Base-by-base conservation (phyloP, 2,797 vertebrate genomes). In the Triplophysa yarkandensis region DNA sequence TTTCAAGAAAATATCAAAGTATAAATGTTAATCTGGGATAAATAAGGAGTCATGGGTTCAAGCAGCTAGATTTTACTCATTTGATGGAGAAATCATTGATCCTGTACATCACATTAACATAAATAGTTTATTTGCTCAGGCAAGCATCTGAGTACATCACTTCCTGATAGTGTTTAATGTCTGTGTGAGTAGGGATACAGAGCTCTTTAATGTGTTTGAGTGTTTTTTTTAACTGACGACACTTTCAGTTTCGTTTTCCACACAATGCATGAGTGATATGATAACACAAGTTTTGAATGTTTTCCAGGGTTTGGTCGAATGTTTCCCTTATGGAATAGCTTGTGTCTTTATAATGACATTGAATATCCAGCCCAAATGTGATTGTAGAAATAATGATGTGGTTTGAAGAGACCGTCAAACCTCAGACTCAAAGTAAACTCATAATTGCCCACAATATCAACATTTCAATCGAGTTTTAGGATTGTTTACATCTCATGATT, bases 371-470 rank as follows among this genome's bases (percentile, higher is more conserved):
- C 23, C 27, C 23, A 25, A 28, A 6, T 10, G 4, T 19, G 77
- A 68, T 80, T 19, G 55, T 39, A 77, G 82, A 68, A 63, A 25
- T 14, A 0, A 80, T 61, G 23, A 32, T n/a, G 66, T 4, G 34
- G 66, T 55, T 8, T 55, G 23, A 23, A 55, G 14, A 6, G 2
- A 9, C 6, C 4, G 25, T 27, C 52, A 16, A 55, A 55, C 25
- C 52, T 55, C 6, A 55, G 25, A 27, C 19, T 57, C 7, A 9
- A 57, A 69, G 58, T 57, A 62, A 32, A 76, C 58, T 86, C 83
- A 84, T 82, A 78, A 84, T 82, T 73, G 60, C 61, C 34, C 63
- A 13, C 65, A 41, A 81, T 78, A 79, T 83, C 72, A 80, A 57
- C 82, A 77, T 25, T 43, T 27, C 30, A 41, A 17, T 16, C 13